phyloP scores from a whole-genome alignment of 2,797 vertebrate species.

The Pipistrellus kuhlii region DNA sequence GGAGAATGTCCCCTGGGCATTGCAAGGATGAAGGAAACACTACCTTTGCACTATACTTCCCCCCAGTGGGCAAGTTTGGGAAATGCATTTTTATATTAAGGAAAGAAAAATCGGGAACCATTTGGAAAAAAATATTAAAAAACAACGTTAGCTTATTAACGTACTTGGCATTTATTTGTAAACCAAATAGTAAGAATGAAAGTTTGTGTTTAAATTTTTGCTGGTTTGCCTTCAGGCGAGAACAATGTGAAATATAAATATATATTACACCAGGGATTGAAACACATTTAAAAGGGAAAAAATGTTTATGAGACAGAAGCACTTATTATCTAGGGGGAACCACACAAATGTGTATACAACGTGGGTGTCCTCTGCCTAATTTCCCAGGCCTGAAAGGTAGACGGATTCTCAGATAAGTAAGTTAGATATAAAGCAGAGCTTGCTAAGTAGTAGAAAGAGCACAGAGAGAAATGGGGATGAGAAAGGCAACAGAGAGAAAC shows the following conservation, averaged over 20 bases:
- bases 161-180: background rate
- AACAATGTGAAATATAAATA: background rate
- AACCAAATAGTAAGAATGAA: background rate
- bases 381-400: background rate
- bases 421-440: background rate
- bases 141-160: background rate
- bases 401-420: background rate
- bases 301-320: background rate
- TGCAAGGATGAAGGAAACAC: fast-evolving
- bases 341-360: background rate
- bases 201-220: background rate
- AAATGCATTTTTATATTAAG: slow-evolving; percentile 51
- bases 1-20: background rate
- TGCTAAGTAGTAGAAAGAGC: background rate
- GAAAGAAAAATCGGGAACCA: background rate
- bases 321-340: background rate
- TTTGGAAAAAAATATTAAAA: background rate
- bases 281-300: background rate
- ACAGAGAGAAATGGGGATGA: background rate
- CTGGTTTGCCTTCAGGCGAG: background rate
- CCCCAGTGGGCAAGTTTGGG: slow-evolving; percentile 2
- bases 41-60: slow-evolving; percentile 71
- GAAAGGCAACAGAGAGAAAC: background rate
- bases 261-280: background rate
- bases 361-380: background rate